These are phyloP conservation scores for Chaetops frenatus DNA, from an alignment of 2,113 vertebrate species.

Conservation along the genomic window DNA sequence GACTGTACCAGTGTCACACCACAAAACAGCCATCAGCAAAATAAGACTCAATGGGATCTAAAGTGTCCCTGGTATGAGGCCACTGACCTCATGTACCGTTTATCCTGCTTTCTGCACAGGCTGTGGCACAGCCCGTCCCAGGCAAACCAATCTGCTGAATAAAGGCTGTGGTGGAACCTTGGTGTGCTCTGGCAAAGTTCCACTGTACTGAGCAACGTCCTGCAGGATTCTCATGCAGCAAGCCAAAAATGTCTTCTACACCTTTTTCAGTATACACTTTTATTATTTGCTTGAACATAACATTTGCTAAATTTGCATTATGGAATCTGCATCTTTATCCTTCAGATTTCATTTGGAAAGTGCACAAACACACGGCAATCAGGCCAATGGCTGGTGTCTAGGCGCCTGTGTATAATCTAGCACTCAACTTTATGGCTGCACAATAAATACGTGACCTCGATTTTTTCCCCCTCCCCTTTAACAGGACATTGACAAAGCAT, in stretches of 20 bases:
- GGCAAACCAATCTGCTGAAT: not conserved
- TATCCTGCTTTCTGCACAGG: not conserved
- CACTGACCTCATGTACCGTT: fast-evolving
- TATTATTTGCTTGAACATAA: not conserved
- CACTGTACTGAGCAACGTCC: not conserved
- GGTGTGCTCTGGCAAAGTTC: fast-evolving
- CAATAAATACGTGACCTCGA: fast-evolving
- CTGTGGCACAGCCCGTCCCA: fast-evolving
- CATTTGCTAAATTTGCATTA: not conserved
- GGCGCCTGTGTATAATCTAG: not conserved
- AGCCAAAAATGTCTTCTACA: not conserved
- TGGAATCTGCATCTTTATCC: not conserved
- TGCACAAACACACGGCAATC: not conserved
- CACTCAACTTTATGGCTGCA: not conserved
- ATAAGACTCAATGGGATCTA: not conserved
- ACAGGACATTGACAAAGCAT: too few relatives aligned
- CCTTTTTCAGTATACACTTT: not conserved
- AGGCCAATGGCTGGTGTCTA: not conserved
- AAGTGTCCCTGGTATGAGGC: not conserved
- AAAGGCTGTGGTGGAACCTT: not conserved
- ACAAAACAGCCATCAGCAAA: fast-evolving
- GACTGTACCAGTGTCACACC: not conserved
- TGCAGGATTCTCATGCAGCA: not conserved
- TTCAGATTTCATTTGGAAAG: not conserved
- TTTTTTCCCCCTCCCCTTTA: not conserved